phyloP scores from a whole-genome alignment of 1,140 invertebrate genomes.

The Zaprionus capensis region DNA sequence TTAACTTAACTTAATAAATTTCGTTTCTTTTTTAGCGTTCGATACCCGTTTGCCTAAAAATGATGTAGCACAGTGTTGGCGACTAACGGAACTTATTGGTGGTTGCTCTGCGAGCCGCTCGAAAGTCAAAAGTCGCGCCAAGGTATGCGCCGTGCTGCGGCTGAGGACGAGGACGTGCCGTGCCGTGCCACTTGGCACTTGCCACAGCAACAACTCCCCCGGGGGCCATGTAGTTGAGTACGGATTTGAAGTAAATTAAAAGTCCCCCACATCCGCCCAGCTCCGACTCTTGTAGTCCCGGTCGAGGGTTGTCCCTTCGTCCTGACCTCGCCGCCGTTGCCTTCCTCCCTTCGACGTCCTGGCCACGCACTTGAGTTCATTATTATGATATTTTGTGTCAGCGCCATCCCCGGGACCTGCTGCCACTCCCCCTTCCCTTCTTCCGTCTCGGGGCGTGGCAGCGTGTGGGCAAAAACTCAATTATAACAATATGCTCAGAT shows the following conservation, averaged over 20 bases:
- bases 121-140: conserved; percentile 64
- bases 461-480: conserved; percentile 76
- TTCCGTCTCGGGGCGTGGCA: conserved; percentile 54
- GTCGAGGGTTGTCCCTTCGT: conserved; percentile 24
- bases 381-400: conserved; percentile 84
- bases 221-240: conserved; percentile 78
- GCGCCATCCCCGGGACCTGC: conserved; percentile 53
- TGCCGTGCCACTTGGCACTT: conserved; percentile 40
- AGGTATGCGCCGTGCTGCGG: conserved; percentile 23
- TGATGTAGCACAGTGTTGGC: conserved; percentile 40
- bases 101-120: conserved; percentile 29
- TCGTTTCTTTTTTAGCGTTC: too few species aligned
- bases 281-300: background rate
- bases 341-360: background rate
- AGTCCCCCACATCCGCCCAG: conserved; percentile 72
- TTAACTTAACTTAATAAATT: too few species aligned
- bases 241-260: conserved; percentile 84
- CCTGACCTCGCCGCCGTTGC: background rate
- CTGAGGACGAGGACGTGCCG: conserved; percentile 4
- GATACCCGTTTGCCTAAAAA: background rate
- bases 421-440: background rate
- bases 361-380: conserved; percentile 71
- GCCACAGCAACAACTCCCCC: conserved; percentile 65
- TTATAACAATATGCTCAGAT: conserved; percentile 84
- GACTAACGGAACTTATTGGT: conserved; percentile 40